Percentiles rank a stretch among this genome's conserved stretches.
Evolutionary conservation across 2,113 vertebrate species (phyloP).

Genomic region (Anhinga rufa): DNA sequence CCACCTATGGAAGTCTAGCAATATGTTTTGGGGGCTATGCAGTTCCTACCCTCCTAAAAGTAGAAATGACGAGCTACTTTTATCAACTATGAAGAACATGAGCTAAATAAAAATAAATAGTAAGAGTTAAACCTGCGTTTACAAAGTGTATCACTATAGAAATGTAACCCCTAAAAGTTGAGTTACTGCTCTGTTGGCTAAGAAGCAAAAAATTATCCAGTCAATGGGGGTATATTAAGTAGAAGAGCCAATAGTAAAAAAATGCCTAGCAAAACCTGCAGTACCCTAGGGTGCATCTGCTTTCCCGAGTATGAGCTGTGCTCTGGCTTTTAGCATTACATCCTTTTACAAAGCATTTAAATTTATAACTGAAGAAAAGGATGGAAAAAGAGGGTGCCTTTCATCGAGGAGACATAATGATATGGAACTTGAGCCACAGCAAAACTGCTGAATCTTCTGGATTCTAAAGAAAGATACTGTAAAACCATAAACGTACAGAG

Average conservation of each 20-base stretch:
- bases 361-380: neutral
- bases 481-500: neutral
- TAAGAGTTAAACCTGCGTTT: neutral
- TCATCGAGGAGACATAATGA: neutral
- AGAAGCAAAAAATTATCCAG: neutral
- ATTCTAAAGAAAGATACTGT: neutral
- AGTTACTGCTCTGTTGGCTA: neutral
- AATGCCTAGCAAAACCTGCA: neutral
- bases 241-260: neutral
- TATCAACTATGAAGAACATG: neutral
- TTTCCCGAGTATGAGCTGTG: neutral
- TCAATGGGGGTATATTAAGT: neutral
- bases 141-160: neutral
- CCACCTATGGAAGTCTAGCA: neutral
- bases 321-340: neutral
- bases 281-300: neutral
- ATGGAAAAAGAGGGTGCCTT: rapidly evolving
- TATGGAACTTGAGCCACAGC: neutral
- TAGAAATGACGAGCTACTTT: neutral
- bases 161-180: neutral
- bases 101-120: neutral
- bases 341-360: neutral
- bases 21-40: rapidly evolving
- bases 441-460: neutral
- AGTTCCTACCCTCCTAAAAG: neutral